phyloP scores from a whole-genome alignment of 1,140 invertebrate genomes.

The Sycophaga agraensis region DNA sequence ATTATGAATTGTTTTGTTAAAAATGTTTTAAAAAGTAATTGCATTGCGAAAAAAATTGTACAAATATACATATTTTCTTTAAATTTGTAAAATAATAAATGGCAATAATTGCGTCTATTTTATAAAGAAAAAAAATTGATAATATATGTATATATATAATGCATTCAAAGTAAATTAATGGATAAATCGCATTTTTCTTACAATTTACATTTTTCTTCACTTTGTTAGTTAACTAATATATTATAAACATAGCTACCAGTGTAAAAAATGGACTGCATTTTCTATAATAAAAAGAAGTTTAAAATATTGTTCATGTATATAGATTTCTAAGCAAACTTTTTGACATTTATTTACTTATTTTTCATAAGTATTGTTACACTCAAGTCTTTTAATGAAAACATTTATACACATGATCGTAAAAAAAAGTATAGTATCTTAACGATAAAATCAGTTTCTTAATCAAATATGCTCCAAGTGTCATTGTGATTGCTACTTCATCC shows the following conservation, averaged over 20 bases:
- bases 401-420: too few species aligned
- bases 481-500: too few species aligned
- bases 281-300: constrained; percentile 12
- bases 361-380: background rate
- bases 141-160: background rate
- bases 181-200: background rate
- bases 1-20: background rate
- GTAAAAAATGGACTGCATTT: constrained; percentile 21
- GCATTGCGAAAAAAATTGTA: constrained; percentile 21
- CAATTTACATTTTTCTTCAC: constrained; percentile 1
- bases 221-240: constrained; percentile 2
- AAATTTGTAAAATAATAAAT: constrained; percentile 15
- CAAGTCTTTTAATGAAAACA: background rate
- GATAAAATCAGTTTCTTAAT: too few species aligned
- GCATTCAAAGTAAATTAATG: background rate
- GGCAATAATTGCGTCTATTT: constrained; percentile 12
- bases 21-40: too few species aligned
- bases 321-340: constrained; percentile 20
- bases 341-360: constrained; percentile 18
- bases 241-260: background rate
- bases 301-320: constrained; percentile 18
- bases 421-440: too few species aligned
- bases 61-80: constrained; percentile 30
- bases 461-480: too few species aligned
- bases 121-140: constrained; percentile 12